A percentile compares a stretch with the other conserved stretches of the same genome.
These are phyloP conservation scores for Drosophila paracracens DNA, from an alignment of 2,888 invertebrate species.

Conservation along the genomic window DNA sequence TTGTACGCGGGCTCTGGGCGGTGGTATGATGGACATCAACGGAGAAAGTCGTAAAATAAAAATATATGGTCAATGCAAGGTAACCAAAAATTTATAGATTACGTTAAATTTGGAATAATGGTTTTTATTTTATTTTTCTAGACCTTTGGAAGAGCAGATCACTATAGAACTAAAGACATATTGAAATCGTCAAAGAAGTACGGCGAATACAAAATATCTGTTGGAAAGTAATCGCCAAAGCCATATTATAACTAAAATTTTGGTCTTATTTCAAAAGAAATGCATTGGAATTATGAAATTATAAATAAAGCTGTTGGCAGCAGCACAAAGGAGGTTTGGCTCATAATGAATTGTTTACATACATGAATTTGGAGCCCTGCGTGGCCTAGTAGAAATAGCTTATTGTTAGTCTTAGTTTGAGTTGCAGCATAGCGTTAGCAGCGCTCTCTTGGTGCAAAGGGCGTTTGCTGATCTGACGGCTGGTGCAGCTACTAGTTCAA, in stretches of 20 bases:
- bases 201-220: slow-evolving; percentile 29
- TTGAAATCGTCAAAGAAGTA: slow-evolving; percentile 27
- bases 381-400: too few relatives aligned
- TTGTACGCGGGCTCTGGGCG: slow-evolving; percentile 52
- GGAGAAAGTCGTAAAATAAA: slow-evolving; percentile 8
- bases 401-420: too few relatives aligned
- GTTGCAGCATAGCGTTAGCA: too few relatives aligned
- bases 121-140: slow-evolving; percentile 7
- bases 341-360: too few relatives aligned
- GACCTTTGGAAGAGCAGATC: slow-evolving; percentile 60
- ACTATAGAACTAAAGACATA: slow-evolving; percentile 41
- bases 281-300: neutral
- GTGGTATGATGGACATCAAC: slow-evolving; percentile 48
- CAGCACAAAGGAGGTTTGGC: too few relatives aligned
- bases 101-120: neutral
- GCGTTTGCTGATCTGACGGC: too few relatives aligned
- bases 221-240: slow-evolving; percentile 13
- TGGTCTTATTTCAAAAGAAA: neutral
- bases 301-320: neutral
- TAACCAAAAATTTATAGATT: slow-evolving; percentile 14
- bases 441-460: too few relatives aligned
- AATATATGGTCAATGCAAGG: slow-evolving; percentile 44
- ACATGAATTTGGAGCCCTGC: too few relatives aligned
- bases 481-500: too few relatives aligned
- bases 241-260: neutral